Evolutionary conservation across 2,888 invertebrate species (phyloP).

Genomic region (Onthophagus sagittarius): DNA sequence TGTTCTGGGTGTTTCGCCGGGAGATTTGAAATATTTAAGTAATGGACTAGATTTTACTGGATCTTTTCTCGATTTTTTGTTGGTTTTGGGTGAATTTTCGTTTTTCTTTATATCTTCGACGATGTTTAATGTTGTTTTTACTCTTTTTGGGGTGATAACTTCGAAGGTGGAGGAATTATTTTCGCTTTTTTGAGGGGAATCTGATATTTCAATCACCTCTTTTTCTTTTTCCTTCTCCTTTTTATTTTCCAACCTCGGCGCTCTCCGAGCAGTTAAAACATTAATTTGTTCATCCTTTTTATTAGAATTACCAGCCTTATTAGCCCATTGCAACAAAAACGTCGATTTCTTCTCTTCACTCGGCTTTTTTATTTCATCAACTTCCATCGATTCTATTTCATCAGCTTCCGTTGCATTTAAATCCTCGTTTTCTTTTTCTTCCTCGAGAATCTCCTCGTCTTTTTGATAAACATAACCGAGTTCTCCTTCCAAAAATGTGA

Average conservation of each 20-base stretch:
- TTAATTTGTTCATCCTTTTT: constrained; percentile 13
- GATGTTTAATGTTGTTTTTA: constrained; percentile 8
- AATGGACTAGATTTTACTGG: constrained; percentile 13
- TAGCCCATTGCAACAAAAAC: constrained; percentile 43
- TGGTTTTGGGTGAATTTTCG: constrained; percentile 11
- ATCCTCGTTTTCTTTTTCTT: constrained; percentile 22
- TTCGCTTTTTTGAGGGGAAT: constrained; percentile 20
- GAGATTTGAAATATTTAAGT: constrained; percentile 14
- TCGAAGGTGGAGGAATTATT: constrained; percentile 14
- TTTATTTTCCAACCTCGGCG: not conserved
- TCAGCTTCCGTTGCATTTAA: constrained; percentile 37
- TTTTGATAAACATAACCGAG: constrained; percentile 59
- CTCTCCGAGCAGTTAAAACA: constrained; percentile 2
- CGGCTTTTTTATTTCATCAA: constrained; percentile 28
- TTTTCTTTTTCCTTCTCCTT: not conserved
- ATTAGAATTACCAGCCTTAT: constrained; percentile 27
- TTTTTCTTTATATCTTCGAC: constrained; percentile 8
- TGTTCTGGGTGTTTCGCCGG: constrained; percentile 10
- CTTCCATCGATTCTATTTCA: constrained; percentile 34
- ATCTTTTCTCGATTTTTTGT: constrained; percentile 1
- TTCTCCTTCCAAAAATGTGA: constrained; percentile 72
- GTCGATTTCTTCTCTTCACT: constrained; percentile 37
- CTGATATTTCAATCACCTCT: constrained; percentile 19
- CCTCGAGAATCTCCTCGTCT: constrained; percentile 45
- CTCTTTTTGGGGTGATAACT: constrained; percentile 18